phyloP scores from a whole-genome alignment of 2,888 invertebrate genomes.

The Drosophila formosana region DNA sequence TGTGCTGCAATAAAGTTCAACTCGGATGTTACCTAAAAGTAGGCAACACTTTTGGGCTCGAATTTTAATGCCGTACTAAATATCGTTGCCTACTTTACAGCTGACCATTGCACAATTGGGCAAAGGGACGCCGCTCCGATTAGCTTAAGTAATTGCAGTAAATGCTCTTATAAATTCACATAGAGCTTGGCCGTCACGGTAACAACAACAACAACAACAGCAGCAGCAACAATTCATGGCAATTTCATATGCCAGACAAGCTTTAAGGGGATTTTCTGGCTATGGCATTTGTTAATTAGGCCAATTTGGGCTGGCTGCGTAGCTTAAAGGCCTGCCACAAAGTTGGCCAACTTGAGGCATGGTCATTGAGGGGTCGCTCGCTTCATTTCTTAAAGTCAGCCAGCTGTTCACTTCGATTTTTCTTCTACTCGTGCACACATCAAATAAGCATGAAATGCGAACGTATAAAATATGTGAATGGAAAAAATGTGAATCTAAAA shows the following conservation, averaged over 20 bases:
- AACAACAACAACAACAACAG: background rate
- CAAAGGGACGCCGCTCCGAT: background rate
- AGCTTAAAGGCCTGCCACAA: constrained; percentile 41
- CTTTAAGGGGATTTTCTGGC: constrained; percentile 38
- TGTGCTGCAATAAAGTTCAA: background rate
- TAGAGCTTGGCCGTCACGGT: background rate
- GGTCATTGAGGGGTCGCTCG: background rate
- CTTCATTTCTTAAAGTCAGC: constrained; percentile 7
- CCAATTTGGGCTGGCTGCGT: constrained; percentile 36
- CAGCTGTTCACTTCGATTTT: constrained; percentile 10
- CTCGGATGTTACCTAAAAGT: constrained; percentile 11
- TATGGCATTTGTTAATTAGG: constrained; percentile 68
- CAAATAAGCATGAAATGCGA: constrained; percentile 19
- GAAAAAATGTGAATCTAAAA: constrained; percentile 9
- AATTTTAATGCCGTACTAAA: background rate
- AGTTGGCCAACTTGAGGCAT: constrained; percentile 19
- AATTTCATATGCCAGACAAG: constrained; percentile 29
- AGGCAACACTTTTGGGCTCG: constrained; percentile 13
- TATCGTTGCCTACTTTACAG: constrained; percentile 38
- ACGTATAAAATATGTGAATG: constrained; percentile 32
- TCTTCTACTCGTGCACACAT: constrained; percentile 11
- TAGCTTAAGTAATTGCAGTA: constrained; percentile 12
- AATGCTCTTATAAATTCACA: constrained; percentile 20
- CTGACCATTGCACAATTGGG: constrained; percentile 1
- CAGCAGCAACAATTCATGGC: constrained; percentile 8